Evolutionary conservation across 2,797 vertebrate species (phyloP).

Genomic region (Sebastes trivittatus): DNA sequence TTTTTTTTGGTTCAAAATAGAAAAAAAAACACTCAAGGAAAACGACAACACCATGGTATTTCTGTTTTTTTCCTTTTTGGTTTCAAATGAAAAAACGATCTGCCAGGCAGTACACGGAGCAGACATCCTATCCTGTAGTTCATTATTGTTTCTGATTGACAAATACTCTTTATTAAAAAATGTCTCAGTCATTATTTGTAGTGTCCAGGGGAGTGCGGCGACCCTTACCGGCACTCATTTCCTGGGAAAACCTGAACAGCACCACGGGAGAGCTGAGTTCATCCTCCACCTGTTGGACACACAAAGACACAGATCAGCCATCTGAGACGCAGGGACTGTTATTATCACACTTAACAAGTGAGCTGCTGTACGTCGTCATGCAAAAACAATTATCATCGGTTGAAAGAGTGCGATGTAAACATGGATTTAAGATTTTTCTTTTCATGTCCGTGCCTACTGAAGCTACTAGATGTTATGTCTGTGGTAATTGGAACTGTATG

Average conservation of each 20-base stretch:
- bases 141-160: neutral
- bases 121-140: neutral
- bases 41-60: too few species aligned
- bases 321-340: neutral
- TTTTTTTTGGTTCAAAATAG: too few species aligned
- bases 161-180: neutral
- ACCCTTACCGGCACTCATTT: slow-evolving; percentile 82
- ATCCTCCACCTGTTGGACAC: slow-evolving; percentile 89
- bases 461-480: neutral
- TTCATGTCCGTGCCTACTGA: slow-evolving; percentile 5
- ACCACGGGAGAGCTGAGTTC: slow-evolving; percentile 92
- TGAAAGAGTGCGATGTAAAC: slow-evolving; percentile 6
- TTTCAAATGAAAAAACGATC: too few species aligned
- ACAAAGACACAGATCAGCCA: slow-evolving; percentile 37
- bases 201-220: too few species aligned
- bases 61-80: too few species aligned
- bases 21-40: too few species aligned
- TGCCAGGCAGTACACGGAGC: too few species aligned
- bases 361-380: slow-evolving; percentile 16
- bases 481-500: neutral
- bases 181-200: neutral
- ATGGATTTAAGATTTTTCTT: neutral
- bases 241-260: slow-evolving; percentile 89
- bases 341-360: neutral
- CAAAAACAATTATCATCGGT: slow-evolving; percentile 18